Percentiles rank a stretch among this genome's conserved stretches.
These are phyloP conservation scores for Drosophila ezoana DNA, from an alignment of 2,888 invertebrate genomes.

Conservation along the genomic window DNA sequence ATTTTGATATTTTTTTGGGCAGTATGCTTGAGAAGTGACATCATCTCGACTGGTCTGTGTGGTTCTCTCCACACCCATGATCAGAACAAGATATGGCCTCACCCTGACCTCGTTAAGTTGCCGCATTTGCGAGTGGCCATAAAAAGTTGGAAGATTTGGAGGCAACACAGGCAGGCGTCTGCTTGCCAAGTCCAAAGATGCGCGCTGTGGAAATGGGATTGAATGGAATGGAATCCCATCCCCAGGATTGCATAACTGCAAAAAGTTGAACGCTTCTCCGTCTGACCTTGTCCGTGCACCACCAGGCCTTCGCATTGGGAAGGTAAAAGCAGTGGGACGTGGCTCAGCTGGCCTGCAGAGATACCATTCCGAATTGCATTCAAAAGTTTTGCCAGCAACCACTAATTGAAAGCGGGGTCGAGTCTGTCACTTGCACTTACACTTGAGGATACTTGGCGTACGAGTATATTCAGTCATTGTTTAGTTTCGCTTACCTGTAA, in stretches of 20 bases:
- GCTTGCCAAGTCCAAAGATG: slow-evolving; percentile 43
- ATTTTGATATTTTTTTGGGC: slow-evolving; percentile 36
- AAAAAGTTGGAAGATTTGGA: slow-evolving; percentile 50
- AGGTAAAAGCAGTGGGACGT: slow-evolving; percentile 7
- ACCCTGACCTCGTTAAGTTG: slow-evolving; percentile 72
- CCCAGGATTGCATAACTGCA: slow-evolving; percentile 66
- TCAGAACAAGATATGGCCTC: slow-evolving; percentile 53
- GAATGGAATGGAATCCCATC: slow-evolving; percentile 8
- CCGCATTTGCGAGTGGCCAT: slow-evolving; percentile 70
- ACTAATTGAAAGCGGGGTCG: slow-evolving; percentile 58
- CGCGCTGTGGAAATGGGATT: slow-evolving; percentile 15
- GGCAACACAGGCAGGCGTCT: slow-evolving; percentile 21
- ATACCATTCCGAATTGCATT: slow-evolving; percentile 10
- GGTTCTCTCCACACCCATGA: slow-evolving; percentile 29
- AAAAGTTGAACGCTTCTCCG: slow-evolving; percentile 40
- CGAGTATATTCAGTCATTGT: slow-evolving; percentile 27
- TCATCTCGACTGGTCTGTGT: slow-evolving; percentile 16
- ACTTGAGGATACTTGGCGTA: slow-evolving; percentile 13
- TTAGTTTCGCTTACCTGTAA: slow-evolving; percentile 56
- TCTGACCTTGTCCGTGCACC: slow-evolving; percentile 63
- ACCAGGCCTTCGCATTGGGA: background rate
- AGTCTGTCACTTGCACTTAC: slow-evolving; percentile 62
- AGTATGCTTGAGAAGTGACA: slow-evolving; percentile 34
- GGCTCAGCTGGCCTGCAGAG: no score
- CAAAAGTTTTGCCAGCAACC: slow-evolving; percentile 38